Evolutionary conservation across 2,888 invertebrate species (phyloP).

Genomic region (Caenorhabditis zanzibari): DNA sequence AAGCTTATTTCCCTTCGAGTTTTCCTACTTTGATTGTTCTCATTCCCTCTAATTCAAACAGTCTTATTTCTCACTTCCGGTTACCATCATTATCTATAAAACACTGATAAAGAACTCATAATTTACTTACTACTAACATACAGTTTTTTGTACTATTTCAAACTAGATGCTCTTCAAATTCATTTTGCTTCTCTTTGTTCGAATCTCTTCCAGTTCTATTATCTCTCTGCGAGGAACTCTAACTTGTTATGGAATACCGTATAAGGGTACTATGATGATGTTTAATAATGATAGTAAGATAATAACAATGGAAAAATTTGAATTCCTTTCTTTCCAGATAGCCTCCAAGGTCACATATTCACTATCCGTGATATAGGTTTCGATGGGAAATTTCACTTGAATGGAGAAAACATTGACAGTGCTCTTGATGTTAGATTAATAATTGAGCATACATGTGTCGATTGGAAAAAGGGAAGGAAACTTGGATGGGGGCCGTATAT

Average conservation of each 20-base stretch:
- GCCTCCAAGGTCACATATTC: neutral
- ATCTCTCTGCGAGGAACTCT: constrained; percentile 1
- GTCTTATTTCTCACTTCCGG: neutral
- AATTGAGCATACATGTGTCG: constrained; percentile 11
- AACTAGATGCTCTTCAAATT: neutral
- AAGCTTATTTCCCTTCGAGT: neutral
- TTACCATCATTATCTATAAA: neutral
- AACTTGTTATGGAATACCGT: constrained; percentile 18
- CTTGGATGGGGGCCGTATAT: neutral
- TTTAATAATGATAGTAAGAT: neutral
- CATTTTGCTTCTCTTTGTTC: neutral
- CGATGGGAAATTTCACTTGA: neutral
- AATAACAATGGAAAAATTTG: too few species aligned
- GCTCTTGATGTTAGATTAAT: neutral
- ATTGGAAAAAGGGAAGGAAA: constrained; percentile 11
- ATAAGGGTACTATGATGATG: neutral
- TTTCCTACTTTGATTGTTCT: neutral
- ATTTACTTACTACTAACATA: neutral
- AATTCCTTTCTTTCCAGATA: neutral
- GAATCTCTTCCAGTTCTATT: neutral
- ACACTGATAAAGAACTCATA: constrained; percentile 2
- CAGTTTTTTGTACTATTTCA: neutral
- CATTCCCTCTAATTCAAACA: neutral
- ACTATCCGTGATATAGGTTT: neutral
- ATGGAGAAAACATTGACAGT: neutral